Evolutionary conservation across 2,888 invertebrate species (phyloP).

Genomic region (Lordiphosa andalusiaca): DNA sequence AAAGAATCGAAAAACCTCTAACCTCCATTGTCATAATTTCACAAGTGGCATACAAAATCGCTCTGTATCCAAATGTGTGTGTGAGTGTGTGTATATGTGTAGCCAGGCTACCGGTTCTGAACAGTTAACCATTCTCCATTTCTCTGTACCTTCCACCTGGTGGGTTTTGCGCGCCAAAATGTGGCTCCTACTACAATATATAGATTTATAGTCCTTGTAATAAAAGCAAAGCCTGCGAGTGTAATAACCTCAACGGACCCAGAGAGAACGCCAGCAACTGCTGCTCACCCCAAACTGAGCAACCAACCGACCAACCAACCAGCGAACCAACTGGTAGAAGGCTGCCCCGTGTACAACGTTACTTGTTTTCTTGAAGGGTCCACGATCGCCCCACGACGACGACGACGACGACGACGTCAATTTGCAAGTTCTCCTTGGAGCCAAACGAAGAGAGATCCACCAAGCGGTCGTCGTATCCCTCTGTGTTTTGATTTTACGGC

Average conservation of each 20-base stretch:
- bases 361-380: constrained; percentile 59
- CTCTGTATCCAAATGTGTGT: constrained; percentile 6
- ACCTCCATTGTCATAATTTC: constrained; percentile 18
- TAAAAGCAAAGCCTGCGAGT: constrained; percentile 40
- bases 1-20: background rate
- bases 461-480: constrained; percentile 35
- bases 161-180: constrained; percentile 54
- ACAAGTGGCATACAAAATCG: constrained; percentile 27
- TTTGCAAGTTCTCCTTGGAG: constrained; percentile 63
- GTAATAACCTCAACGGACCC: constrained; percentile 57
- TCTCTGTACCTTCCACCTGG: constrained; percentile 4
- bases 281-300: constrained; percentile 30
- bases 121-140: constrained; percentile 12
- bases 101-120: constrained; percentile 36
- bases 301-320: constrained; percentile 13
- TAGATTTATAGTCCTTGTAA: constrained; percentile 48
- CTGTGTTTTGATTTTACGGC: constrained; percentile 71
- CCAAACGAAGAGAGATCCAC: constrained; percentile 16
- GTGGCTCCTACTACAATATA: constrained; percentile 5
- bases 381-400: constrained; percentile 50
- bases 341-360: constrained; percentile 23
- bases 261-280: constrained; percentile 32
- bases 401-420: constrained; percentile 41
- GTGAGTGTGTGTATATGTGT: too few relatives aligned
- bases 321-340: constrained; percentile 7